A percentile compares a stretch with the other conserved stretches of the same genome.
These are phyloP conservation scores for Oncorhynchus clarkii DNA, from an alignment of 2,113 vertebrate species.

Conservation along the genomic window DNA sequence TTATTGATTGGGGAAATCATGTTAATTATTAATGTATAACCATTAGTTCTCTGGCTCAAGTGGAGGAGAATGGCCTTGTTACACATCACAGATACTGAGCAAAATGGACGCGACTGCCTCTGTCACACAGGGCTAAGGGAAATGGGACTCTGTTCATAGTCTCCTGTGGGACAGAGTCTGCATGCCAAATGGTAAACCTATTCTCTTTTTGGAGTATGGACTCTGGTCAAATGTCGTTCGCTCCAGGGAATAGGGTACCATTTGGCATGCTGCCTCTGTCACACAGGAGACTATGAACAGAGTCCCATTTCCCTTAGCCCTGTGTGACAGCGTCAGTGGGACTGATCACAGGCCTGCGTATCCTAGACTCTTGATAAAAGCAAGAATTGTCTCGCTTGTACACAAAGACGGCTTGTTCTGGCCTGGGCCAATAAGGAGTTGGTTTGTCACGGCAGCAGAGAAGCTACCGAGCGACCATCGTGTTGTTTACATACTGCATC, in stretches of 20 bases:
- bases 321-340: too few relatives aligned
- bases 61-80: background rate
- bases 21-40: constrained; percentile 49
- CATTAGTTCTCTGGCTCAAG: background rate
- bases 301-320: too few relatives aligned
- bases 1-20: background rate
- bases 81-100: constrained; percentile 17
- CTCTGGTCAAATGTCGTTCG: too few relatives aligned
- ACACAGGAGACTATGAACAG: too few relatives aligned
- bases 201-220: too few relatives aligned
- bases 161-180: too few relatives aligned
- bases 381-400: constrained; percentile 28
- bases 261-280: too few relatives aligned
- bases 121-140: constrained; percentile 4
- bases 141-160: background rate
- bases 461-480: background rate
- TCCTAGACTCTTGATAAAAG: constrained; percentile 38
- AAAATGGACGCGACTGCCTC: background rate
- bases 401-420: constrained; percentile 60
- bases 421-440: constrained; percentile 10
- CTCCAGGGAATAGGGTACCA: too few relatives aligned
- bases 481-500: background rate
- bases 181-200: too few relatives aligned
- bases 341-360: background rate
- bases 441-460: constrained; percentile 29